Percentiles rank a stretch among this genome's conserved stretches.
phyloP scores from a whole-genome alignment of 2,797 vertebrate genomes.

The Neosilurus hyrtlii region DNA sequence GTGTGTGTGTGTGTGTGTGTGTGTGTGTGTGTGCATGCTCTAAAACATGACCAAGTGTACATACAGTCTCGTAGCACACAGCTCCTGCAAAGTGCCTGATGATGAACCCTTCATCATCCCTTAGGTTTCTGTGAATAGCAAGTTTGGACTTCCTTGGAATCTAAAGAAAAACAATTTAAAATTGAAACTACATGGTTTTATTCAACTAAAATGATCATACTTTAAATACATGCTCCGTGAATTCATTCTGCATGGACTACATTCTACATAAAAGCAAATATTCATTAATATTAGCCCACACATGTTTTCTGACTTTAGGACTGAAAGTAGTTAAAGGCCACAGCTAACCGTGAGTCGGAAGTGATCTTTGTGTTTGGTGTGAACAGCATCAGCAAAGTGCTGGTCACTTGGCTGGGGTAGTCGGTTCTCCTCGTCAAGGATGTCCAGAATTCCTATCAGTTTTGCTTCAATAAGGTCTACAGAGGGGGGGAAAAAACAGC shows the following conservation, averaged over 20 bases:
- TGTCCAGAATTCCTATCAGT: slow-evolving; percentile 90
- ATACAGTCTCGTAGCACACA: slow-evolving; percentile 98
- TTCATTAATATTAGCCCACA: background rate
- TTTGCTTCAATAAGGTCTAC: slow-evolving; percentile 95
- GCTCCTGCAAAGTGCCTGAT: slow-evolving; percentile 96
- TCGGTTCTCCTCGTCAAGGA: slow-evolving; percentile 97
- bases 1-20: background rate
- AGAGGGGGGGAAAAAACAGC: slow-evolving; percentile 35
- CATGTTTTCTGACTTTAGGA: background rate
- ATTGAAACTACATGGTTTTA: background rate
- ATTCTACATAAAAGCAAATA: background rate
- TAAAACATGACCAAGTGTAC: slow-evolving; percentile 1
- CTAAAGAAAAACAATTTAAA: slow-evolving; percentile 64
- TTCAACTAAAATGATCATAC: background rate
- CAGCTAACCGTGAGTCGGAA: slow-evolving; percentile 90
- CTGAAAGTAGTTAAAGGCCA: slow-evolving; percentile 8
- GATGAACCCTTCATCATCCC: slow-evolving; percentile 97
- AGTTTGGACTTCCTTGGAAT: slow-evolving; percentile 96
- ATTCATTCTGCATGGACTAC: background rate
- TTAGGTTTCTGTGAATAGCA: slow-evolving; percentile 89
- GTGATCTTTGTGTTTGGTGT: slow-evolving; percentile 94
- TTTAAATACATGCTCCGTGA: too few relatives aligned
- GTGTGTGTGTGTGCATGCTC: too few relatives aligned
- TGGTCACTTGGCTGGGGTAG: slow-evolving; percentile 95
- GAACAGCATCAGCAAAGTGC: slow-evolving; percentile 87